Evolutionary conservation across 2,797 vertebrate species (phyloP), one percentile per base, ranked within the genome.

Genomic region (Myioborus miniatus): DNA sequence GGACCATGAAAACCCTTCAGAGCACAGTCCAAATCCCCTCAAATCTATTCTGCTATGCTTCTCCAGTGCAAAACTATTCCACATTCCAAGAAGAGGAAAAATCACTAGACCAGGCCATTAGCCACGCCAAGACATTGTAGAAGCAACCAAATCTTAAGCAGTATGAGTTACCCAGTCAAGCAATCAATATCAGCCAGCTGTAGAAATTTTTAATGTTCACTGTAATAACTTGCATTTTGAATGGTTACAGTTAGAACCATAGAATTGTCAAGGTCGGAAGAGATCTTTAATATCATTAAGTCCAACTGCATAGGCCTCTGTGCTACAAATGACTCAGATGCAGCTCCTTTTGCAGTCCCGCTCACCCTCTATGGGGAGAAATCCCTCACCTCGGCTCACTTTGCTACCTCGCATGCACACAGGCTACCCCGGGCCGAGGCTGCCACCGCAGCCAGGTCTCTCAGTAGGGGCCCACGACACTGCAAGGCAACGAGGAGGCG

Each of bases 291-390:
- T 5, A 53, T 26, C 20, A 11, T 26, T 18, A 62, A 47, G 30
- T 22, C 24, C 47, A 60, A 8, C 36, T 22, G 34, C 56, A 49
- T 1, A 1, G 17, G 5, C 32, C 20, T 16, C 47, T 6, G 5
- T 1, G 30, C 21, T 4, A 16, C 0, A 8, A 0, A 5, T 5
- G 11, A 1, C 55, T 12, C 26, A 1, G 18, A 4, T 0, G 6
- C 29, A 63, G 12, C 5, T 0, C 27, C 30, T 20, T 24, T 39
- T 4, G 23, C 63, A 15, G 27, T 12, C 18, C 20, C 7, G 17
- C 60, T 59, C 27, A 21, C 14, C 3, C 62, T 27, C 12, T 4
- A 8, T 14, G 0, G 36, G 2, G 8, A 55, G 11, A 59, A 50
- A 23, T 39, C 36, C 55, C 50, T 21, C n/a, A n/a, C 7, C 55